Percentiles rank a stretch among this genome's conserved stretches.
phyloP scores from a whole-genome alignment of 2,797 vertebrate species.

The Crocodylus rhombifer region DNA sequence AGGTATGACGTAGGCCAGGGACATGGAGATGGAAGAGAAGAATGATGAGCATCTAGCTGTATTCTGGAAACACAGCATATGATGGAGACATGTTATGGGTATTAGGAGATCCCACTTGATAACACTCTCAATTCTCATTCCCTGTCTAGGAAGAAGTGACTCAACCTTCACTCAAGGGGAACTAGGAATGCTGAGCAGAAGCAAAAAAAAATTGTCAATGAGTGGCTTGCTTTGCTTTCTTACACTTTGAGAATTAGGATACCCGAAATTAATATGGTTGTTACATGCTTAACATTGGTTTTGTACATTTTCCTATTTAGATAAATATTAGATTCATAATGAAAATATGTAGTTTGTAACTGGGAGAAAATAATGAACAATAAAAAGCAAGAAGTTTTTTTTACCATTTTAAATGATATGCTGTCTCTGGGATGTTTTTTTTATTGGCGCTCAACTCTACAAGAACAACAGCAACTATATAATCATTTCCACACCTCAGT shows the following conservation, averaged over 20 bases:
- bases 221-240: not conserved
- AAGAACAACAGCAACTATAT: not conserved
- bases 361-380: not conserved
- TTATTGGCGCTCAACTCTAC: not conserved
- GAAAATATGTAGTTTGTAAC: conserved; percentile 56
- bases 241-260: not conserved
- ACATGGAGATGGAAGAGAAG: no score
- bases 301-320: conserved; percentile 65
- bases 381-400: conserved; percentile 6
- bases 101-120: not conserved
- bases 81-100: no score
- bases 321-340: conserved; percentile 52
- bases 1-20: no score
- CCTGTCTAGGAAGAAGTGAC: not conserved
- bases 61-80: no score
- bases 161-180: not conserved
- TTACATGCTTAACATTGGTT: conserved; percentile 18
- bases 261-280: not conserved
- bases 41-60: no score
- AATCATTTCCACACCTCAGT: not conserved
- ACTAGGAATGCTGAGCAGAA: not conserved
- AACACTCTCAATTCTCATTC: not conserved
- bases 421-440: not conserved
- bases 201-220: not conserved
- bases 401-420: not conserved